These are phyloP conservation scores for Prionchulus punctatus DNA, from an alignment of 2,888 invertebrate genomes.

Conservation along the genomic window DNA sequence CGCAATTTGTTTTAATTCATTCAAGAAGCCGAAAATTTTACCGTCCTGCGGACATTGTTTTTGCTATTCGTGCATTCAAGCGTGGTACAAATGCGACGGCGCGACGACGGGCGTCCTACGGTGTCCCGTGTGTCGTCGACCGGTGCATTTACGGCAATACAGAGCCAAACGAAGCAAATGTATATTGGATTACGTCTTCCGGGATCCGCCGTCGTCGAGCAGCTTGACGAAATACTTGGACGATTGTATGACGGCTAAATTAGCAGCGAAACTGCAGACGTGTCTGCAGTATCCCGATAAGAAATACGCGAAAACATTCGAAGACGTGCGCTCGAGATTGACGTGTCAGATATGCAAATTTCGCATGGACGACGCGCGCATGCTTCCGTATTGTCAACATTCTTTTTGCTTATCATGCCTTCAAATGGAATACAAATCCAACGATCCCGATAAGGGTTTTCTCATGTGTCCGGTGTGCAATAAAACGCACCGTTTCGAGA, in stretches of 20 bases:
- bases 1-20: background rate
- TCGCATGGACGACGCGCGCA: constrained; percentile 1
- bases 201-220: background rate
- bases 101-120: background rate
- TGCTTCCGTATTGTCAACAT: constrained; percentile 5
- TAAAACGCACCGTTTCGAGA: background rate
- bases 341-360: background rate
- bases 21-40: background rate
- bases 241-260: background rate
- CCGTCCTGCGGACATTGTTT: background rate
- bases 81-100: background rate
- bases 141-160: background rate
- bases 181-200: no score
- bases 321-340: background rate
- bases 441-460: background rate
- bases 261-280: background rate
- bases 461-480: background rate
- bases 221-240: background rate
- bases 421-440: background rate
- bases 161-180: background rate
- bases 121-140: background rate
- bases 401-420: constrained; percentile 1
- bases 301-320: background rate
- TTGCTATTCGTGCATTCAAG: background rate
- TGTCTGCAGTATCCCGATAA: background rate